Evolutionary conservation across 2,797 vertebrate genomes (phyloP).

Genomic region (Eulemur albifrons): DNA sequence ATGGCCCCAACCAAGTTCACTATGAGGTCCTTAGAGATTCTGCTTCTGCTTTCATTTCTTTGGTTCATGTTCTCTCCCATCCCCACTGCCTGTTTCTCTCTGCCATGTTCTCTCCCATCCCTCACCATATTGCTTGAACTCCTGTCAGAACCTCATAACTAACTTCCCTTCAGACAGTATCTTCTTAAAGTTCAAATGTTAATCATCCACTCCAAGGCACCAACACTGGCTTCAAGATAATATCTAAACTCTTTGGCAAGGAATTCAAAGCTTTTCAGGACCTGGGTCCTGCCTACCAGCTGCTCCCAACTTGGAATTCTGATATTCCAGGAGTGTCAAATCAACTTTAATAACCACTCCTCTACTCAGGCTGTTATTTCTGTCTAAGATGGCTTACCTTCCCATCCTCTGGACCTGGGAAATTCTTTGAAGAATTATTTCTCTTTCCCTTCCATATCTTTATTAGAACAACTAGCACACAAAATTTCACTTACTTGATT

Average conservation of each 20-base stretch:
- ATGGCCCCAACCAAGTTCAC: neutral
- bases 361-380: neutral
- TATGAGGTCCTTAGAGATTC: neutral
- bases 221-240: neutral
- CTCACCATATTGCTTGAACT: neutral
- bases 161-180: neutral
- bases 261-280: slow-evolving; percentile 52
- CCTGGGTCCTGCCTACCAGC: slow-evolving; percentile 2
- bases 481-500: neutral
- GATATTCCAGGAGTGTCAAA: slow-evolving; percentile 19
- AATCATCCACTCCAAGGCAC: slow-evolving; percentile 7
- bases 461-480: neutral
- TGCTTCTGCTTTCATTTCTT: neutral
- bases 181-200: slow-evolving; percentile 20
- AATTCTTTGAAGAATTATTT: slow-evolving; percentile 3
- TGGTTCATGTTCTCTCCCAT: neutral
- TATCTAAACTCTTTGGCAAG: slow-evolving; percentile 46
- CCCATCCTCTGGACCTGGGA: neutral
- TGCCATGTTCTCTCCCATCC: neutral
- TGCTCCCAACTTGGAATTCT: slow-evolving; percentile 29
- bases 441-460: neutral
- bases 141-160: neutral
- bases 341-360: neutral
- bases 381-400: neutral
- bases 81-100: neutral